These are phyloP conservation scores for Biston betularia DNA, from an alignment of 2,888 invertebrate species.

Conservation along the genomic window DNA sequence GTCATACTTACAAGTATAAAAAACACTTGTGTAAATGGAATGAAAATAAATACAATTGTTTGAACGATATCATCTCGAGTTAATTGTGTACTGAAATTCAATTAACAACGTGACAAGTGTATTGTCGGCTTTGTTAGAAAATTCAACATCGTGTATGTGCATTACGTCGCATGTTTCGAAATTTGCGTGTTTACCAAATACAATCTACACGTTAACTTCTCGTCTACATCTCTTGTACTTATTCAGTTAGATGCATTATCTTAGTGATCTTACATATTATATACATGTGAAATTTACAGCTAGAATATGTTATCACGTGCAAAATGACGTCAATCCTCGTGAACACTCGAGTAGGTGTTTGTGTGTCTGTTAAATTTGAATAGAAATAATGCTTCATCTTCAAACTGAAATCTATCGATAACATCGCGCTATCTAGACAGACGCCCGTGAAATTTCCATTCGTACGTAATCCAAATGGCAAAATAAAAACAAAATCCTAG, in stretches of 20 bases:
- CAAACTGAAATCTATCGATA: conserved; percentile 25
- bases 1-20: conserved; percentile 1
- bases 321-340: conserved; percentile 37
- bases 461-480: conserved; percentile 7
- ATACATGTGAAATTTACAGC: neutral
- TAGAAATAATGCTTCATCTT: conserved; percentile 22
- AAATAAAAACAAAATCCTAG: conserved; percentile 22
- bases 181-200: conserved; percentile 17
- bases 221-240: neutral
- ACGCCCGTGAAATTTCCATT: conserved; percentile 28
- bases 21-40: conserved; percentile 22
- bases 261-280: conserved; percentile 18
- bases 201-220: conserved; percentile 23
- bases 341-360: conserved; percentile 25
- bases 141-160: neutral
- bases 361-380: conserved; percentile 22
- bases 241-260: conserved; percentile 25
- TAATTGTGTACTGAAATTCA: conserved; percentile 12
- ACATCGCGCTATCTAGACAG: conserved; percentile 24
- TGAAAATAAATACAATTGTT: conserved; percentile 23
- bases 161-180: conserved; percentile 12
- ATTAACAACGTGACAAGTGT: neutral
- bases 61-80: conserved; percentile 7
- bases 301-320: conserved; percentile 34
- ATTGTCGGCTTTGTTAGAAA: neutral